phyloP scores from a whole-genome alignment of 2,113 vertebrate genomes.

The Odobenus rosmarus region DNA sequence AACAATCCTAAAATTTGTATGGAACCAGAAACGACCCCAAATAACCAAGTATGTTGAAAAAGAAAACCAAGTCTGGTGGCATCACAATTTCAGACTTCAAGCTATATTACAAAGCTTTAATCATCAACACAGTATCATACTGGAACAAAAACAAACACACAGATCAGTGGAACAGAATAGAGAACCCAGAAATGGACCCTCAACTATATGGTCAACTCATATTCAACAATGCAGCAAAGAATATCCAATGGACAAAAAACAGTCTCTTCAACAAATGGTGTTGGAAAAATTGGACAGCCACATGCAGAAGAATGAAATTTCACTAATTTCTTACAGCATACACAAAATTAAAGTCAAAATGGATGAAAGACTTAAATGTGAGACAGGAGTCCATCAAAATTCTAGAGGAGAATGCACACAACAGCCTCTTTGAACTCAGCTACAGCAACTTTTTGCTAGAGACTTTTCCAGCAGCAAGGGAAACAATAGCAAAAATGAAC shows the following conservation, averaged over 20 bases:
- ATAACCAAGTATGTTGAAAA: not conserved
- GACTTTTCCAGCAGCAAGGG: no score
- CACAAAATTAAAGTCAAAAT: not conserved
- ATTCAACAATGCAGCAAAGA: not conserved
- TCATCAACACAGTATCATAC: not conserved
- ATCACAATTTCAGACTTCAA: not conserved
- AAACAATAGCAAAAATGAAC: no score
- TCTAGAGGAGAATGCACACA: not conserved
- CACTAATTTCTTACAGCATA: not conserved
- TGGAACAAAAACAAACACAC: not conserved
- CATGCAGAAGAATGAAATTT: not conserved
- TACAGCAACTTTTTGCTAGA: not conserved
- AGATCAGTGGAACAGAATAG: not conserved
- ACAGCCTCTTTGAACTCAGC: not conserved
- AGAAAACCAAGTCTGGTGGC: not conserved
- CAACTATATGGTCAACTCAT: not conserved
- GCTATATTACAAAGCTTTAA: not conserved
- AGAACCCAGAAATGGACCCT: not conserved
- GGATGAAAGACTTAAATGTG: not conserved
- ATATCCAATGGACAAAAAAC: not conserved
- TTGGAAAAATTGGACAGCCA: not conserved
- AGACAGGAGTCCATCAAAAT: not conserved
- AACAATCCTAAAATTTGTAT: not conserved
- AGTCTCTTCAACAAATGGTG: not conserved
- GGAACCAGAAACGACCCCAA: not conserved